Percentiles rank a stretch among this genome's conserved stretches.
Evolutionary conservation across 2,888 invertebrate genomes (phyloP).

Genomic region (Pseudococcus viburni): DNA sequence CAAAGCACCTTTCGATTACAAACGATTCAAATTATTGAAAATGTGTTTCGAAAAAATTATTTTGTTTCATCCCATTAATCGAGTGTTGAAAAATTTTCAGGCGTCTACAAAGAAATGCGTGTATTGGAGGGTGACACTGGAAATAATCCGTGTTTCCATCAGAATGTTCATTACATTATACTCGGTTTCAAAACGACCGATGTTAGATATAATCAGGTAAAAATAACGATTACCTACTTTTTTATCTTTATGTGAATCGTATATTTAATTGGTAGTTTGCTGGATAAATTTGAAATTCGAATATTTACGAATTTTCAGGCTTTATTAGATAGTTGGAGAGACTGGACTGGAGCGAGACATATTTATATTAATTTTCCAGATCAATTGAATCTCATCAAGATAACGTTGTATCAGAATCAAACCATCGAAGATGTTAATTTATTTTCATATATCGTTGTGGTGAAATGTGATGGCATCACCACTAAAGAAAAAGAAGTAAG

Average conservation of each 20-base stretch:
- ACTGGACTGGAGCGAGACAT: conserved; percentile 72
- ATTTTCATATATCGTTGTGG: conserved; percentile 72
- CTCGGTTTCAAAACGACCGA: conserved; percentile 58
- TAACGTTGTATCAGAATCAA: conserved; percentile 71
- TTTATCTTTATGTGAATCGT: background rate
- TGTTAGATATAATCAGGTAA: conserved; percentile 49
- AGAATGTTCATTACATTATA: background rate
- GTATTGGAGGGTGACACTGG: conserved; percentile 10
- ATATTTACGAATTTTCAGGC: conserved; percentile 68
- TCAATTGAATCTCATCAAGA: conserved; percentile 71
- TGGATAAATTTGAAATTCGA: no score
- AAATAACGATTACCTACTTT: background rate
- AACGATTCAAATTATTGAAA: no score
- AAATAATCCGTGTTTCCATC: background rate
- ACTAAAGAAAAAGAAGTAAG: conserved; percentile 69
- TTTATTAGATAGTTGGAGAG: conserved; percentile 72
- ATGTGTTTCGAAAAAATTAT: no score
- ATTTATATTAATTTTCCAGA: conserved; percentile 72
- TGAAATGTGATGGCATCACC: conserved; percentile 71
- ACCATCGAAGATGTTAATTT: conserved; percentile 71
- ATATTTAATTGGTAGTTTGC: no score
- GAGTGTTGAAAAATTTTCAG: background rate
- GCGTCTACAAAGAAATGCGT: conserved; percentile 50
- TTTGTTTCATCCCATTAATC: no score
- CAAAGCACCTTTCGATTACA: no score